These are phyloP conservation scores for Gallirallus australis DNA, from an alignment of 2,797 vertebrate genomes.

Conservation along the genomic window DNA sequence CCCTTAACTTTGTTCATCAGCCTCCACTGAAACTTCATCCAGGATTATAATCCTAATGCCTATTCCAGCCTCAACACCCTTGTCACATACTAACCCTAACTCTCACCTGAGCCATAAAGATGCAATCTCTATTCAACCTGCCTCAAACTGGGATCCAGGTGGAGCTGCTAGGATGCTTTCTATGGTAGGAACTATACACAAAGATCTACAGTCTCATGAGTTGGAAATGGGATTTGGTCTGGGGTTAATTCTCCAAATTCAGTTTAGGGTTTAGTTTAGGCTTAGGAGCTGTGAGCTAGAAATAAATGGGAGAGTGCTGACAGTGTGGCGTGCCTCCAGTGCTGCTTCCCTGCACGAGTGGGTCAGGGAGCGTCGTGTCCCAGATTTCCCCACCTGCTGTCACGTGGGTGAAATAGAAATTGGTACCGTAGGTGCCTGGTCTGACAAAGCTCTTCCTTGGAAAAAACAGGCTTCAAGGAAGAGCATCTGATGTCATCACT, in stretches of 20 bases:
- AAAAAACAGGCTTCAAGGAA: conserved; percentile 29
- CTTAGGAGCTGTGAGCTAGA: not conserved
- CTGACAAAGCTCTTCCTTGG: conserved; percentile 23
- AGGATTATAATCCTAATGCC: not conserved
- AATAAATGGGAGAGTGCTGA: not conserved
- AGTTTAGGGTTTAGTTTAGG: not conserved
- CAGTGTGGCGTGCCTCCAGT: not conserved
- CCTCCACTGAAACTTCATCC: not conserved
- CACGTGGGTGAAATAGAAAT: not conserved
- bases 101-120: not conserved
- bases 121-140: not conserved
- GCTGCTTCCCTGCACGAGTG: not conserved
- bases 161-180: not conserved
- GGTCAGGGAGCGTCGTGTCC: not conserved
- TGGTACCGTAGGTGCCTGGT: fast-evolving
- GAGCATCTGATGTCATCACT: not conserved
- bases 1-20: not conserved
- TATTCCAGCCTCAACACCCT: not conserved
- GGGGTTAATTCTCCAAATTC: not conserved
- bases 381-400: not conserved
- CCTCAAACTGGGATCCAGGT: not conserved
- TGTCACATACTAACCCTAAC: not conserved
- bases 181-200: not conserved
- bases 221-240: not conserved
- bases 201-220: not conserved